phyloP scores from a whole-genome alignment of 2,113 vertebrate genomes.

The human region GRCh38 chr5:77495001-77495500 shows the following conservation, averaged over 20 bases:
- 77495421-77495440: neutral
- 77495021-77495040: neutral
- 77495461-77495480: neutral
- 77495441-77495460: neutral
- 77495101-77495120: neutral
- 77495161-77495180: neutral
- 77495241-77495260: neutral
- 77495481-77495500: too few species aligned
- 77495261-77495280: neutral
- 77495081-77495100: neutral
- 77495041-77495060: neutral
- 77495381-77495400: neutral
- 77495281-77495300: neutral
- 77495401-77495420: neutral
- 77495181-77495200: neutral
- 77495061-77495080: neutral
- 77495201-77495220: neutral
- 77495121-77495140: neutral
- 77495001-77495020: neutral
- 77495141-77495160: neutral
- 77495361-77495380: neutral
- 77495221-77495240: neutral
- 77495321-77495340: neutral
- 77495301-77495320: neutral
- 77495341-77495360: neutral